Evolutionary conservation across 2,888 invertebrate species (phyloP).

Genomic region (Melolontha melolontha): DNA sequence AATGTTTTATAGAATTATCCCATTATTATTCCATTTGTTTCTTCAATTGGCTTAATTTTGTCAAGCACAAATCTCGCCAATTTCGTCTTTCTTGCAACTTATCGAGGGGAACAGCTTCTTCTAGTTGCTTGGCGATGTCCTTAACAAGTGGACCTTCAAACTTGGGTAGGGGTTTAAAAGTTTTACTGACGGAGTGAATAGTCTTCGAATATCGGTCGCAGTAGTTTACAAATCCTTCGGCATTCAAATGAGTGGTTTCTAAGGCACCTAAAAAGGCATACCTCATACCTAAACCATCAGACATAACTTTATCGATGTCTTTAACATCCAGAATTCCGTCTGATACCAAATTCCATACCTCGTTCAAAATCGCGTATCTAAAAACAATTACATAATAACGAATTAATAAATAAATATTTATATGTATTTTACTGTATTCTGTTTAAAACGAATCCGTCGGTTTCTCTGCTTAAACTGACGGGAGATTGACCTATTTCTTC

Average conservation of each 20-base stretch:
- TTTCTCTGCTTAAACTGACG: constrained; percentile 85
- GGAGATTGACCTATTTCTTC: constrained; percentile 92
- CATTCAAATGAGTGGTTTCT: constrained; percentile 95
- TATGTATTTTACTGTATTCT: constrained; percentile 80
- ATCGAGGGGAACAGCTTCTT: constrained; percentile 79
- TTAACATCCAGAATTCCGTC: constrained; percentile 87
- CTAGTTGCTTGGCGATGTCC: constrained; percentile 79
- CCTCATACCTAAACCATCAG: constrained; percentile 92
- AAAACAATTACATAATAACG: constrained; percentile 46
- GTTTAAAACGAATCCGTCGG: constrained; percentile 93
- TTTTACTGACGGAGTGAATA: constrained; percentile 75
- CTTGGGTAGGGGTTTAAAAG: constrained; percentile 80
- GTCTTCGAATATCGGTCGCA: constrained; percentile 72
- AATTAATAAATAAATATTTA: no score
- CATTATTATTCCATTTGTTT: constrained; percentile 58
- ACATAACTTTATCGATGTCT: constrained; percentile 94
- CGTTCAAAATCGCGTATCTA: constrained; percentile 92
- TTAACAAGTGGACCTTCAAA: constrained; percentile 78
- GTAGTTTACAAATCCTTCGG: constrained; percentile 82
- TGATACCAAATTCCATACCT: constrained; percentile 89
- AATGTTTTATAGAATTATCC: background rate
- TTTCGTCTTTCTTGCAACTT: constrained; percentile 79
- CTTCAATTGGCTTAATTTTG: constrained; percentile 83
- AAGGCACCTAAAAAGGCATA: constrained; percentile 96
- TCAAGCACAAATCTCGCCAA: constrained; percentile 88